Evolutionary conservation across 2,797 vertebrate genomes (phyloP).

Genomic region (Hippopotamyrus pictus): DNA sequence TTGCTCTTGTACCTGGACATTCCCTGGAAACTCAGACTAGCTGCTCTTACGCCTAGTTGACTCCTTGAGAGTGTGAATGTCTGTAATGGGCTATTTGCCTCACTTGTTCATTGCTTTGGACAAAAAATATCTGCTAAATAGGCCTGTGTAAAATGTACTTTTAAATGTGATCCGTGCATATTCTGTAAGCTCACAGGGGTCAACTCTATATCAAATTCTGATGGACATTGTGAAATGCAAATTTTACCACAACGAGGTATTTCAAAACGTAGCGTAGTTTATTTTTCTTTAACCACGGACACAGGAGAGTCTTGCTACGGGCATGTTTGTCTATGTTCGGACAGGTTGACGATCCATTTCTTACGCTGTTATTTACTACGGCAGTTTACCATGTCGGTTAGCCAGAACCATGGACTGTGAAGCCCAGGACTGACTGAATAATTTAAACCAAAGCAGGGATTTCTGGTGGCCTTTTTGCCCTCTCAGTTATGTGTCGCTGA

Average conservation of each 20-base stretch:
- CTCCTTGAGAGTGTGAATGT: neutral
- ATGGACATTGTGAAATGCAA: neutral
- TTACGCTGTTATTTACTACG: neutral
- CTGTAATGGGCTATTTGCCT: neutral
- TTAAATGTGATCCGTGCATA: neutral
- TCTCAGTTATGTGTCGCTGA: neutral
- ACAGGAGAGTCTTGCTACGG: neutral
- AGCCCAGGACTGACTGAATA: neutral
- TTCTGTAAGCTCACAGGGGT: neutral
- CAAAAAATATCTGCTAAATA: neutral
- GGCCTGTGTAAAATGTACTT: neutral
- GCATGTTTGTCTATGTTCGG: neutral
- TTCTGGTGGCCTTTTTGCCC: neutral
- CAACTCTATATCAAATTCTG: neutral
- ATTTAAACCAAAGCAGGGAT: neutral
- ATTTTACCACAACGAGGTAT: neutral
- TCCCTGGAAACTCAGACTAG: neutral
- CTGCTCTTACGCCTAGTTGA: neutral
- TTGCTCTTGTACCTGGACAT: neutral
- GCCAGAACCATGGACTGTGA: neutral
- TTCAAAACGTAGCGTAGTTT: neutral
- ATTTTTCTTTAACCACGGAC: neutral
- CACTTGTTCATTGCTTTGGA: neutral
- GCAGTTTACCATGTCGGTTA: neutral
- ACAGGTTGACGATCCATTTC: neutral